phyloP scores from a whole-genome alignment of 2,797 vertebrate genomes.

The Anguilla megastoma region DNA sequence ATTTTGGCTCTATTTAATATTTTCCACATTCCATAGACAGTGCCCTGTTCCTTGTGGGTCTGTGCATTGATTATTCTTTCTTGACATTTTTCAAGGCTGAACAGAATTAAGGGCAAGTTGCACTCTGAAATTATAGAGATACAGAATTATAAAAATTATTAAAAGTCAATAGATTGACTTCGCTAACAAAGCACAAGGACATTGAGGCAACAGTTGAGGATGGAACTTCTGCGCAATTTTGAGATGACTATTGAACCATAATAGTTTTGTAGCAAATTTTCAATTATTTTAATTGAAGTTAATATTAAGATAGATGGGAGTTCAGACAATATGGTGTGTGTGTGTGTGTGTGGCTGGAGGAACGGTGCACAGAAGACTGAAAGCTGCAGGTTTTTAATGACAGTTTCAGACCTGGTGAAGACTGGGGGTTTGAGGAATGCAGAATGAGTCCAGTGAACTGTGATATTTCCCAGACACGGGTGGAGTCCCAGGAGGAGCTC shows the following conservation, averaged over 20 bases:
- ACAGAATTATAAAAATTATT: no score
- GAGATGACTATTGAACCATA: no score
- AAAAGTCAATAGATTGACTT: no score
- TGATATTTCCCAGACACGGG: neutral
- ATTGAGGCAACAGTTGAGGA: no score
- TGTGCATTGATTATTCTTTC: neutral
- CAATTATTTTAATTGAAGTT: neutral
- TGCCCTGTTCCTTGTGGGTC: neutral
- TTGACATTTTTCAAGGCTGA: neutral
- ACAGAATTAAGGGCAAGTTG: no score
- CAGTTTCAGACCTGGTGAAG: neutral
- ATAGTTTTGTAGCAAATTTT: neutral
- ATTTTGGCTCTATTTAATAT: neutral
- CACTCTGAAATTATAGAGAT: no score
- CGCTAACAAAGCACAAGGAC: no score
- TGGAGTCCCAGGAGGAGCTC: conserved; percentile 8
- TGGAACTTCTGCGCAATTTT: no score
- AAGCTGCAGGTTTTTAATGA: neutral
- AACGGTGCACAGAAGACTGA: neutral
- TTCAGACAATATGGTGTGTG: neutral
- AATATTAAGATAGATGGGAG: neutral
- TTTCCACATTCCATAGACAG: neutral
- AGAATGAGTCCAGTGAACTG: conserved; percentile 30
- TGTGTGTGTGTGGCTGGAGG: neutral
- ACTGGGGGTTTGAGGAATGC: conserved; percentile 38